phyloP scores from a whole-genome alignment of 2,113 vertebrate genomes.

The Gavialis gangeticus region DNA sequence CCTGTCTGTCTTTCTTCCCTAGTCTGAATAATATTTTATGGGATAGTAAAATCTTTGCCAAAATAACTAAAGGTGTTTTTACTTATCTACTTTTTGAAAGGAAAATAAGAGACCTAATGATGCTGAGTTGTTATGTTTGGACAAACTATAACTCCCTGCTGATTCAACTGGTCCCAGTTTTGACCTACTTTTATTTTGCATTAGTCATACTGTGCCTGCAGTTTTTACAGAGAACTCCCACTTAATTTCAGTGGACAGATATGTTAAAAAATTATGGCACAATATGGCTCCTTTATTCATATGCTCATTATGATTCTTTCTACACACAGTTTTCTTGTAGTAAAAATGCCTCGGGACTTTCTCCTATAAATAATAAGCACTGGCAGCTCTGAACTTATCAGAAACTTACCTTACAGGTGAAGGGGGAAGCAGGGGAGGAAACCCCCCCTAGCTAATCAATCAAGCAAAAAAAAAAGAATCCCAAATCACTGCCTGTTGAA shows the following conservation, averaged over 20 bases:
- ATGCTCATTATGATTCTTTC: not conserved
- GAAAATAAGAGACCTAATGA: not conserved
- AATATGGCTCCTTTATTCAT: not conserved
- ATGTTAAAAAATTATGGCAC: not conserved
- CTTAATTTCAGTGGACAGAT: not conserved
- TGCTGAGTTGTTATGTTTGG: not conserved
- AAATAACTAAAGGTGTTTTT: not conserved
- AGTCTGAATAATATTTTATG: not conserved
- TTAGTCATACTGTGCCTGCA: not conserved
- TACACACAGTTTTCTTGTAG: not conserved
- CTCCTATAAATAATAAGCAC: not conserved
- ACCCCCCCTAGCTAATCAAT: too few species aligned
- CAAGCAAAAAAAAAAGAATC: too few species aligned
- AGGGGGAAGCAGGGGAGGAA: not conserved
- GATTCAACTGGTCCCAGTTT: accelerated
- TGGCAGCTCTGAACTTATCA: not conserved
- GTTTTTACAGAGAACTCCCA: not conserved
- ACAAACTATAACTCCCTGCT: not conserved
- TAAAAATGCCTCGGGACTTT: not conserved
- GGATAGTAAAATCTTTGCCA: not conserved
- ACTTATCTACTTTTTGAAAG: not conserved
- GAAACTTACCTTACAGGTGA: not conserved
- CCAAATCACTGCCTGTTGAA: not conserved
- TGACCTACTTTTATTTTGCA: not conserved
- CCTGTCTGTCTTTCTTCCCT: not conserved